phyloP scores from a whole-genome alignment of 2,113 vertebrate genomes.

The Hyperoodon ampullatus region DNA sequence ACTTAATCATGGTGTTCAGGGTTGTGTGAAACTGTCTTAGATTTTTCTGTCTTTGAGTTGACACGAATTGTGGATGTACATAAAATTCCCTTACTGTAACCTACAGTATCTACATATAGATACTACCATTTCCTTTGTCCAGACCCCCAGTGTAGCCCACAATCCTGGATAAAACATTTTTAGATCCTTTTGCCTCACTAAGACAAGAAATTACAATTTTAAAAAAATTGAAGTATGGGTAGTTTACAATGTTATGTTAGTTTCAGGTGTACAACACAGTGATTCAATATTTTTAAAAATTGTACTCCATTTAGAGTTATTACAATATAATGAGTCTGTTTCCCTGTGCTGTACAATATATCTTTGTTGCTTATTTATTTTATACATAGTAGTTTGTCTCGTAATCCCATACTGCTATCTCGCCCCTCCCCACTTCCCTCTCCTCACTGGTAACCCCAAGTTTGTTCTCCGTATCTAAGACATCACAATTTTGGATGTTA shows the following conservation, averaged over 20 bases:
- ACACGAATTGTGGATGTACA: neutral
- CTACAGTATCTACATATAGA: neutral
- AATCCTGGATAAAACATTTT: neutral
- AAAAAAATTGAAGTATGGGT: neutral
- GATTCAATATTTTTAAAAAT: neutral
- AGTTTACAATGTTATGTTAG: neutral
- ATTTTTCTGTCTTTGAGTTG: constrained; percentile 42
- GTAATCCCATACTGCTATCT: neutral
- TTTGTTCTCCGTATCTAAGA: neutral
- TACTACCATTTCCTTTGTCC: neutral
- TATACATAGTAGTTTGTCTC: neutral
- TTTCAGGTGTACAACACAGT: neutral
- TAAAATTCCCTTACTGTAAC: constrained; percentile 4
- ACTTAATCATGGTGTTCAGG: neutral
- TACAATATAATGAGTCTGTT: neutral
- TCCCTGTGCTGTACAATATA: neutral
- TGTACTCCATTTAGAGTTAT: neutral
- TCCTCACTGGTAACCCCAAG: neutral
- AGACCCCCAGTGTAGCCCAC: neutral
- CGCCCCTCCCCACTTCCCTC: accelerated
- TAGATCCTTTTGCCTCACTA: neutral
- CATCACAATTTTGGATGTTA: neutral
- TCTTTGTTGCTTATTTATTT: neutral
- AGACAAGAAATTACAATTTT: constrained; percentile 2
- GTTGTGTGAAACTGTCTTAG: neutral